Evolutionary conservation across 2,113 vertebrate genomes (phyloP), one percentile per base, ranked within the genome.

Genomic region (Varanus salvator): DNA sequence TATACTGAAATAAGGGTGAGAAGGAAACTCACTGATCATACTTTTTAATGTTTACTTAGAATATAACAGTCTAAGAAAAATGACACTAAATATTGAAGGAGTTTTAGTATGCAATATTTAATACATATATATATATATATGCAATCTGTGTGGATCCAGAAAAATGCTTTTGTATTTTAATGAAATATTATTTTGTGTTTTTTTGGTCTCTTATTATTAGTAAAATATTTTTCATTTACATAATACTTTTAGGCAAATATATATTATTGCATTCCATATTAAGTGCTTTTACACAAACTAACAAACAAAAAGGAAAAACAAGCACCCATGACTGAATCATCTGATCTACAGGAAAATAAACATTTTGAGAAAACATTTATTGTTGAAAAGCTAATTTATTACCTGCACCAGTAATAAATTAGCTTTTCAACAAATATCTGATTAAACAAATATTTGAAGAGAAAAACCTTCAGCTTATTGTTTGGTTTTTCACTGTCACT

Each of bases 401-500:
- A 82, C 2, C 8, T n/a, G 0, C 21, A 29, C 7, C 52, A 15
- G 64, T 44, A 91, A 29, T 74, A 76, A 81, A 81, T 29, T 1
- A 81, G 76, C 57, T 50, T 3, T 29, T 34, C 1, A 48, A 1
- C 17, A 19, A 60, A 88, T 44, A 2, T 87, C 7, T 23, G 44
- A 44, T 85, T 87, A 91, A 86, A 88, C 5, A 6, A 91, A 72
- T 1, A 3, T 64, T 87, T 93, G 84, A 75, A 94, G 86, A 86
- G 54, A 34, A 76, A 4, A 3, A 54, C 25, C 90, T 92, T 27
- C 76, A 9, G 6, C 14, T 90, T 76, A 44, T 3, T 84, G 8
- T 6, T 81, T 90, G 14, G 57, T 66, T 80, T 92, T 84, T 82
- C n/a, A 54, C 6, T 69, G 27, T 88, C 77, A 74, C 7, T 90